These are phyloP conservation scores for Leistus spinibarbis DNA, from an alignment of 2,888 invertebrate genomes.

Conservation along the genomic window DNA sequence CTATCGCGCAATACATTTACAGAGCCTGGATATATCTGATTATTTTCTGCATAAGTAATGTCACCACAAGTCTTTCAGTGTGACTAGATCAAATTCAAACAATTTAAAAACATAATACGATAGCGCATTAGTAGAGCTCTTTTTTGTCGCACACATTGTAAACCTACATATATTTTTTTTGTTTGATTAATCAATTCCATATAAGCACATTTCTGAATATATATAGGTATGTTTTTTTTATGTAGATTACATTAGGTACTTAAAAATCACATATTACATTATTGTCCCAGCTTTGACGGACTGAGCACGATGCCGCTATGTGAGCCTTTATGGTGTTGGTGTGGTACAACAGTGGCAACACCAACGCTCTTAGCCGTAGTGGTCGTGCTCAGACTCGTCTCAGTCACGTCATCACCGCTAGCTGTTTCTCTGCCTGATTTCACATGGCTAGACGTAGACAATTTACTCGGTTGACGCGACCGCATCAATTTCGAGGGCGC, in stretches of 20 bases:
- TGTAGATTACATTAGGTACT: slow-evolving; percentile 24
- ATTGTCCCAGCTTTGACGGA: slow-evolving; percentile 49
- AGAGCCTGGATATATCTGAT: not conserved
- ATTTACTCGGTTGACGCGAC: slow-evolving; percentile 50
- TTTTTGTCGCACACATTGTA: slow-evolving; percentile 37
- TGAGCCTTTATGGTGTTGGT: slow-evolving; percentile 43
- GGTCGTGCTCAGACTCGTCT: slow-evolving; percentile 59
- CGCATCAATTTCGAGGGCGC: slow-evolving; percentile 50
- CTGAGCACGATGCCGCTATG: slow-evolving; percentile 68
- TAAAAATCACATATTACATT: slow-evolving; percentile 41
- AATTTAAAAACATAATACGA: slow-evolving; percentile 4
- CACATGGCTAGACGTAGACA: slow-evolving; percentile 13
- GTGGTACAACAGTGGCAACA: not conserved
- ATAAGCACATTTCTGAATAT: slow-evolving; percentile 44
- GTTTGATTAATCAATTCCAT: slow-evolving; percentile 50
- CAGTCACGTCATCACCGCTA: slow-evolving; percentile 55
- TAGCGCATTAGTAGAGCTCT: slow-evolving; percentile 33
- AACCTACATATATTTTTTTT: slow-evolving; percentile 37
- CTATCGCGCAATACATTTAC: not conserved
- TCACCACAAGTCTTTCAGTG: not conserved
- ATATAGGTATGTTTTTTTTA: slow-evolving; percentile 6
- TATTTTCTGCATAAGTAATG: no score
- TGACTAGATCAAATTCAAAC: not conserved
- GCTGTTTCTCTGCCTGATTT: slow-evolving; percentile 25
- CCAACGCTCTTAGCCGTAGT: slow-evolving; percentile 47